Base-by-base conservation (phyloP, 2,888 invertebrate genomes). In the Agrochola circellaris region DNA sequence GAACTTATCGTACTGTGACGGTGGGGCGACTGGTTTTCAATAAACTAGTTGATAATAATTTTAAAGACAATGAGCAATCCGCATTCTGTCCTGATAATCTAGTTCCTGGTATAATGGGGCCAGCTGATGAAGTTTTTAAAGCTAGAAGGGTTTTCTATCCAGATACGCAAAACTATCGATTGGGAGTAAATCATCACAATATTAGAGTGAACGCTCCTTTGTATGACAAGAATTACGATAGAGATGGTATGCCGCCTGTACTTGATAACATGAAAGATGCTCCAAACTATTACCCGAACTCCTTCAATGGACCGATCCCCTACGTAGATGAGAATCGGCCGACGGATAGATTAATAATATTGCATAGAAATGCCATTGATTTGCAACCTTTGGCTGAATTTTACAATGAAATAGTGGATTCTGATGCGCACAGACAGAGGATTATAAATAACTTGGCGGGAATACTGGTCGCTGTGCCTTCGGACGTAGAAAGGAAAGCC, bases 221-320 rank as follows among this genome's bases (percentile, higher is more conserved):
- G 38, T 92, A 94, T 69, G 87, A 88, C 5, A 93, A 91, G 65
- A 91, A 89, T 0, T 94, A 95, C 75, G 90, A 88, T 48, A 92
- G 95, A 5, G 94, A 95, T 83, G 94, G 99, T 0, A 95, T 97
- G 2, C 97, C 98, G 96, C 97, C 98, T 58, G 96, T 97, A 9
- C 95, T 96, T 45, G 97, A 98, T 86, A 99, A 99, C 92, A 98
- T 99, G 96, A 98, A 97, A 42, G 98, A 98, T 56, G 98, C 98
- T 0, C 99, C 99, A 0, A 99, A 99, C 93, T 99, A 99, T 93
- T 99, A 97, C 95, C 99, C 99, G 0, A 99, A 99, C 96, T 99
- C 99, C 75, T 99, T 99, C 94, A 97, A 97, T 85, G 99, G 99
- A 0, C 99, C 99, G 0, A 97, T 97, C 81, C 97, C 97, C 45